Evolutionary conservation across 2,797 vertebrate genomes (phyloP), one percentile per base, ranked within the genome.

Genomic region (Muscicapa comitata): DNA sequence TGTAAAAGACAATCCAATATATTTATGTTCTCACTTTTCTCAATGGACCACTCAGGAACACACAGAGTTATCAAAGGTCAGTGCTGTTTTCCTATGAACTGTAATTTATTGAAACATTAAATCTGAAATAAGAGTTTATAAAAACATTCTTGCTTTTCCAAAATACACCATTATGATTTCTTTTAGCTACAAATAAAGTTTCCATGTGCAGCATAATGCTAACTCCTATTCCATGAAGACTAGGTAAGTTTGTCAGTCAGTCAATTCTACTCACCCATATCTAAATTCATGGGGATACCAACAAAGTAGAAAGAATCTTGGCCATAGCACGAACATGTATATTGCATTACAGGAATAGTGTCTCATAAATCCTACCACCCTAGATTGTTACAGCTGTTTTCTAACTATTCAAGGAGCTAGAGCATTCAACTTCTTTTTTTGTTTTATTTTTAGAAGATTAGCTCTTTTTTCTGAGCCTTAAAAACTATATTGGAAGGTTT

Each of bases 1-100:
- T 99, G 91, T 84, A 97, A 96, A 71, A 96, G 54, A 91, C 62
- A 97, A 95, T 83, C 29, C 66, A 63, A 43, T 21, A 61, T 20
- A 86, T 90, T 95, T 80, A 91, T 45, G 35, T 71, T 95, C 29
- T 73, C 28, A 48, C 11, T 81, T 88, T 57, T 86, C 37, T 42
- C 61, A 54, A 45, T 43, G 45, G 42, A 72, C 38, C 38, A 50
- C 24, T 75, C 65, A 66, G 29, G 38, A 91, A 82, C 28, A 88
- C 2, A 7, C 23, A 33, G 13, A 78, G 8, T 78, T 68, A 86
- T 68, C 78, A 88, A 91, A 89, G 23, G 20, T 68, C 35, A 51
- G 4, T 45, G 37, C 61, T 87, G 8, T 62, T 88, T 86, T 77
- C 37, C 62, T 86, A 77, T 40, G 50, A 91, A 72, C 20, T 55